phyloP scores from a whole-genome alignment of 30 jellyfish, hydroid and myxozoan genomes.

The Hydractinia symbiolongicarpus region DNA sequence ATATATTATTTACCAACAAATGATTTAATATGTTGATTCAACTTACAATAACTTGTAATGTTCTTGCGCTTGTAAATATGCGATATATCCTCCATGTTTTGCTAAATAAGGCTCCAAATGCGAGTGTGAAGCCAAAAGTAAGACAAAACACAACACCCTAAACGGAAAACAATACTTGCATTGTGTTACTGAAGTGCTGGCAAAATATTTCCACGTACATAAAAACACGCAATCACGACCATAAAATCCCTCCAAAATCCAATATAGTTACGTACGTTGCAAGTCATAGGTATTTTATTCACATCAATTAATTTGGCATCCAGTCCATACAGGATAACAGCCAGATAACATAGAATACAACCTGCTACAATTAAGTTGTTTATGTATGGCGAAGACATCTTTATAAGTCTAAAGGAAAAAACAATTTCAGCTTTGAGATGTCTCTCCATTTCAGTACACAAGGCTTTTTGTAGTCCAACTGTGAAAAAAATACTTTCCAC shows the following conservation, averaged over 20 bases:
- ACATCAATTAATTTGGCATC: constrained; percentile 47
- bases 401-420: constrained; percentile 44
- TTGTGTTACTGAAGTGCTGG: too few relatives aligned
- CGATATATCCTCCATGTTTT: constrained; percentile 83
- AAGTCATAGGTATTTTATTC: constrained; percentile 43
- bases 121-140: constrained; percentile 66
- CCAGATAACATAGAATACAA: constrained; percentile 51
- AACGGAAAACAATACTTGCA: not conserved
- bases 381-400: constrained; percentile 79
- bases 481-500: too few relatives aligned
- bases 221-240: too few relatives aligned
- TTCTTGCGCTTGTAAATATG: constrained; percentile 67
- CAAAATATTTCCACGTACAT: too few relatives aligned
- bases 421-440: not conserved
- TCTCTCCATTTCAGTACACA: too few relatives aligned
- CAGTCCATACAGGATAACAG: constrained; percentile 59
- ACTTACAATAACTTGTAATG: constrained; percentile 71
- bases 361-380: constrained; percentile 65
- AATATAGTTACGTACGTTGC: constrained; percentile 36
- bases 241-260: too few relatives aligned
- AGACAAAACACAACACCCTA: constrained; percentile 49
- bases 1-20: too few relatives aligned
- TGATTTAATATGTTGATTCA: not conserved
- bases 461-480: too few relatives aligned
- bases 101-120: constrained; percentile 87